A percentile compares a stretch with the other conserved stretches of the same genome.
Conservation (phyloP, 2,888 invertebrate genomes). For the Chironomus tentans region DNA sequence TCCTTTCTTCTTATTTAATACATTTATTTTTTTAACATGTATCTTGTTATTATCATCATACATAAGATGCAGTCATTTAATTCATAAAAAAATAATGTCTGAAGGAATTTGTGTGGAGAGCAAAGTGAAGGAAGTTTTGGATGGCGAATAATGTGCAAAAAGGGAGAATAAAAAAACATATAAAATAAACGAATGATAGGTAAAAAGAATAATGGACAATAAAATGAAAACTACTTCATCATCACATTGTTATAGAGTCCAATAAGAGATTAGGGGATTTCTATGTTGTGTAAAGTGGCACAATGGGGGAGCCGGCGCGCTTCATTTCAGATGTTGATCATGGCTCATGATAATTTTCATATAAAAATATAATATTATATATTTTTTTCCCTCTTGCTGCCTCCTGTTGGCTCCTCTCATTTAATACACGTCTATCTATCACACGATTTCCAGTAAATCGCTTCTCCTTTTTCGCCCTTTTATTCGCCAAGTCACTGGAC, state of each 20-base stretch:
- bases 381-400: slow-evolving; percentile 4
- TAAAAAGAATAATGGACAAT: slow-evolving; percentile 19
- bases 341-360: neutral
- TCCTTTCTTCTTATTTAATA: too few relatives aligned
- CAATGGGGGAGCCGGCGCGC: slow-evolving; percentile 14
- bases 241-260: slow-evolving; percentile 7
- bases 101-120: neutral
- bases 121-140: too few relatives aligned
- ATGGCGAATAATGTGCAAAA: too few relatives aligned
- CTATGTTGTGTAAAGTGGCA: slow-evolving; percentile 11
- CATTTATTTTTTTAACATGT: too few relatives aligned
- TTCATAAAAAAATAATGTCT: neutral
- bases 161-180: neutral
- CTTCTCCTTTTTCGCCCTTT: neutral
- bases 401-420: slow-evolving; percentile 8
- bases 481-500: neutral
- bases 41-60: too few relatives aligned
- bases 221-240: slow-evolving; percentile 18
- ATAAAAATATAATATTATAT: neutral
- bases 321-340: slow-evolving; percentile 8
- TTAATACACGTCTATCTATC: slow-evolving; percentile 8
- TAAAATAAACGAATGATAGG: neutral
- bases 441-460: slow-evolving; percentile 16
- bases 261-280: neutral
- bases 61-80: neutral